A percentile compares a stretch with the other conserved stretches of the same genome.
Conservation (phyloP, 1,140 invertebrate genomes). For the Paramacrobiotus metropolitanus region DNA sequence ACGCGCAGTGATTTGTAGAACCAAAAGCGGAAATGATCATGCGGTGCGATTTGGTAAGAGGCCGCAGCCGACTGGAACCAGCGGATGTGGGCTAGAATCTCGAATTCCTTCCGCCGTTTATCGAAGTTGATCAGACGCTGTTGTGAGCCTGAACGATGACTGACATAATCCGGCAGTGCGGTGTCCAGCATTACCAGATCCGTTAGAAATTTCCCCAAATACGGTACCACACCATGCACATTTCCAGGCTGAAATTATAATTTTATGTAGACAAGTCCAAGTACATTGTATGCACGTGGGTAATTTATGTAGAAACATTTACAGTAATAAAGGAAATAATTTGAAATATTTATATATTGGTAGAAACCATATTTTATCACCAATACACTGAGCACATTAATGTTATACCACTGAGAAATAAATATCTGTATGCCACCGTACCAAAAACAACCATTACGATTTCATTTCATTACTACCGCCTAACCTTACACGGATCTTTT, state of each 20-base stretch:
- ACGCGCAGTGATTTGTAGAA: slow-evolving; percentile 58
- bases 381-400: no score
- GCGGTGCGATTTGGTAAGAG: slow-evolving; percentile 63
- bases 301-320: no score
- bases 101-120: slow-evolving; percentile 91
- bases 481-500: no score
- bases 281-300: not conserved
- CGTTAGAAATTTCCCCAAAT: slow-evolving; percentile 88
- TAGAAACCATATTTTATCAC: no score
- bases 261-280: not conserved
- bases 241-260: slow-evolving; percentile 1
- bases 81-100: slow-evolving; percentile 86
- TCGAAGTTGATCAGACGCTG: slow-evolving; percentile 85
- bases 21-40: slow-evolving; percentile 67
- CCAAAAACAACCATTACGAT: no score
- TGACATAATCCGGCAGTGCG: slow-evolving; percentile 50
- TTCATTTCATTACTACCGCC: no score
- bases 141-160: not conserved
- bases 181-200: slow-evolving; percentile 98
- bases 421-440: no score
- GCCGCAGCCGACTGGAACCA: slow-evolving; percentile 89
- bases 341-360: no score
- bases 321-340: no score
- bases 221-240: slow-evolving; percentile 76
- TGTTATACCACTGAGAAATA: no score